phyloP scores from a whole-genome alignment of 2,113 vertebrate genomes.

The Ceuthmochares aereus region DNA sequence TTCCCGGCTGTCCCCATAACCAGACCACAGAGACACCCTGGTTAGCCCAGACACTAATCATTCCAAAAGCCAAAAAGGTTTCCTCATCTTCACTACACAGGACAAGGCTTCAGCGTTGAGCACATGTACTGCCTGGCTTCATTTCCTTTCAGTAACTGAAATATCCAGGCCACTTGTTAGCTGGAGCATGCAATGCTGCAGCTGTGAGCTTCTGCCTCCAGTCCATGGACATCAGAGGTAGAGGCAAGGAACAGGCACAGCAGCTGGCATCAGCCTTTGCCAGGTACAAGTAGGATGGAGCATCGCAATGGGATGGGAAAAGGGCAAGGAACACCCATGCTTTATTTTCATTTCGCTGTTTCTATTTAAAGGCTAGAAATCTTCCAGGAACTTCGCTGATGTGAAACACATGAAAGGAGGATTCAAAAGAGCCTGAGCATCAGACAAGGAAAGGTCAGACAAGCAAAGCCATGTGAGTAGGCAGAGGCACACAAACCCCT shows the following conservation, averaged over 20 bases:
- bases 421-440: background rate
- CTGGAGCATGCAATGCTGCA: background rate
- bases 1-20: background rate
- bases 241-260: background rate
- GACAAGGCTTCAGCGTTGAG: background rate
- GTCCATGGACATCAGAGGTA: background rate
- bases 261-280: background rate
- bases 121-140: background rate
- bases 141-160: background rate
- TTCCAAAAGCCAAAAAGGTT: background rate
- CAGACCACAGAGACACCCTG: background rate
- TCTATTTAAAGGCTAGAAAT: background rate
- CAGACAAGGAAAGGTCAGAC: background rate
- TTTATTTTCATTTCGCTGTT: background rate
- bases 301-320: background rate
- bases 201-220: background rate
- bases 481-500: background rate
- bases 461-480: accelerated
- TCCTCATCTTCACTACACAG: background rate
- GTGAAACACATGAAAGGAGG: background rate
- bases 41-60: background rate
- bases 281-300: accelerated
- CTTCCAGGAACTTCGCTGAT: background rate
- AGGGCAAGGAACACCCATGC: accelerated
- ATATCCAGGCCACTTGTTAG: background rate